Conservation (phyloP, 2,888 invertebrate species). For the Pristionchus entomophagus region DNA sequence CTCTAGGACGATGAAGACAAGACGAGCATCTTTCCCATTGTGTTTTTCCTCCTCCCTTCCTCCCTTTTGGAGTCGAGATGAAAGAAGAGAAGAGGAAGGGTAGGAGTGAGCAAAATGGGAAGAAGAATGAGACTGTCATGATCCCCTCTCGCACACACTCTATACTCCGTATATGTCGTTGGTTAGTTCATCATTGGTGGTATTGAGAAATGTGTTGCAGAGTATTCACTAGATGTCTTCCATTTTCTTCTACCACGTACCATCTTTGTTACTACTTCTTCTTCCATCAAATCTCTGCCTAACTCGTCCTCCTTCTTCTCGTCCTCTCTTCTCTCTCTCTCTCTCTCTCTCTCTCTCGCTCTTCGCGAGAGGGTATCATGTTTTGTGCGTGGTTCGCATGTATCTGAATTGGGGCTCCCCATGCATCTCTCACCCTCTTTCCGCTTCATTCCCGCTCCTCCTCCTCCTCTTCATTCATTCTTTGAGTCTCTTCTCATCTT, state of each 20-base stretch:
- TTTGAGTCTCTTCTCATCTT: not conserved
- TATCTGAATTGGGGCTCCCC: not conserved
- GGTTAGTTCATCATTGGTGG: no score
- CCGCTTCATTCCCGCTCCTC: not conserved
- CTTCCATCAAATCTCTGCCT: not conserved
- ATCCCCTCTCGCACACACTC: not conserved
- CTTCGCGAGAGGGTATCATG: constrained; percentile 18
- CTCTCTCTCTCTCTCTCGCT: not conserved
- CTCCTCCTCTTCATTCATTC: not conserved
- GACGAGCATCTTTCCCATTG: not conserved
- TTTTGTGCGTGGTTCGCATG: constrained; percentile 26
- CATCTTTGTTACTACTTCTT: not conserved
- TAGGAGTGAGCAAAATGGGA: no score
- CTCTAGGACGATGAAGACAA: not conserved
- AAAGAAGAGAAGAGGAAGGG: no score
- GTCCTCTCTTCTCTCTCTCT: not conserved
- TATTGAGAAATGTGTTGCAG: not conserved
- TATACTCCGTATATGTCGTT: not conserved
- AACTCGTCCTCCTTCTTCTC: not conserved
- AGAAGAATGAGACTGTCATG: not conserved
- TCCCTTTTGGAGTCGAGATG: constrained; percentile 1
- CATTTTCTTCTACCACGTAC: not conserved
- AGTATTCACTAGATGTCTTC: not conserved
- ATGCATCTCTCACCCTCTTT: not conserved
- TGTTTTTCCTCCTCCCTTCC: not conserved